Evolutionary conservation across 92 coral and sea anemone species (phyloP).

Genomic region (Siderastrea siderea): DNA sequence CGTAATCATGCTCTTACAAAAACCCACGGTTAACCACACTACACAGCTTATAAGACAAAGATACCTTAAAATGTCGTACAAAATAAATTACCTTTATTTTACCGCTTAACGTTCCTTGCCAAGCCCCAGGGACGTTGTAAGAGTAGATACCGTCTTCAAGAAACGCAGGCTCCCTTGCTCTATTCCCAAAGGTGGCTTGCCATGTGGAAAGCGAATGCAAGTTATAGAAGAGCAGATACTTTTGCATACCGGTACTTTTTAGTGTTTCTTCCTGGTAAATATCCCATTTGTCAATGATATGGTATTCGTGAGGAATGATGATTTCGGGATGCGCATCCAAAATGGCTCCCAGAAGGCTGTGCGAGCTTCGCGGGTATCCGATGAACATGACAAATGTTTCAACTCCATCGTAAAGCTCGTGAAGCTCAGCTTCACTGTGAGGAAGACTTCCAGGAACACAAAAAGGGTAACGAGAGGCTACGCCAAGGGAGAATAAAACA

Average conservation of each 20-base stretch:
- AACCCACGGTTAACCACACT: no score
- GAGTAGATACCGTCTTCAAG: constrained; percentile 52
- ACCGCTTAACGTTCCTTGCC: constrained; percentile 54
- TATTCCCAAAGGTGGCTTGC: constrained; percentile 58
- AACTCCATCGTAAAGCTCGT: constrained; percentile 39
- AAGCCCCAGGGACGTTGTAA: constrained; percentile 56
- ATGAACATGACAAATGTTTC: constrained; percentile 61
- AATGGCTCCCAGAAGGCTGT: constrained; percentile 57
- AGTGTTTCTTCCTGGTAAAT: constrained; percentile 15
- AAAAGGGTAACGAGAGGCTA: not conserved
- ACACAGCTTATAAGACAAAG: no score
- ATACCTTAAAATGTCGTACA: not conserved
- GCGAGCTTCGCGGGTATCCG: constrained; percentile 63
- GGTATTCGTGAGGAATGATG: constrained; percentile 58
- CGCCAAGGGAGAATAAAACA: no score
- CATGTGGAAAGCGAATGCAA: constrained; percentile 52
- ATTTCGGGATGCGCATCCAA: constrained; percentile 67
- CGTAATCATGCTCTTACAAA: no score
- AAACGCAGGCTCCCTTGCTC: constrained; percentile 43
- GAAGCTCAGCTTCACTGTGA: constrained; percentile 10
- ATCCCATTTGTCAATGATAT: constrained; percentile 40
- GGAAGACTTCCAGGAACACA: constrained; percentile 59
- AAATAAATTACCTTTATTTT: constrained; percentile 33
- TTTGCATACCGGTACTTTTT: constrained; percentile 31
- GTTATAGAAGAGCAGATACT: constrained; percentile 48